A percentile compares a stretch with the other conserved stretches of the same genome.
Evolutionary conservation across 2,888 invertebrate species (phyloP).

Genomic region (Scelioninae gen. 1): DNA sequence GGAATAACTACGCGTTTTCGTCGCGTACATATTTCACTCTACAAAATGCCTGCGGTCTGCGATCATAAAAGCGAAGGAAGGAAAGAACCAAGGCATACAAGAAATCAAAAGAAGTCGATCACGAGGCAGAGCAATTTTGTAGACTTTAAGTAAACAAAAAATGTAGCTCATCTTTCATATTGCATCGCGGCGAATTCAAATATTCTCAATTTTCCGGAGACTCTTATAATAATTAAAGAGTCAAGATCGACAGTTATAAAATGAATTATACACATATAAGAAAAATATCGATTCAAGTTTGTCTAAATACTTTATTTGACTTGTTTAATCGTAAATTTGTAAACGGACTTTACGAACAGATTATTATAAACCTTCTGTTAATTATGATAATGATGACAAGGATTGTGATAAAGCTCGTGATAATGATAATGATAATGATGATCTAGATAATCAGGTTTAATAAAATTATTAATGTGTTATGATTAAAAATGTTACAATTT

Average conservation of each 20-base stretch:
- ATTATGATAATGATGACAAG: too few species aligned
- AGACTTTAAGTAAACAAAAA: conserved; percentile 67
- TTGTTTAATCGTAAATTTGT: too few species aligned
- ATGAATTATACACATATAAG: conserved; percentile 39
- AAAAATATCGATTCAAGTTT: background rate
- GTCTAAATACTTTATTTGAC: background rate
- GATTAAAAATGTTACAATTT: too few species aligned
- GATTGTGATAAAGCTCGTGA: too few species aligned
- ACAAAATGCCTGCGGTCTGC: conserved; percentile 74
- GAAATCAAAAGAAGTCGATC: conserved; percentile 70
- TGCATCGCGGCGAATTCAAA: conserved; percentile 56
- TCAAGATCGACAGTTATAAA: conserved; percentile 24
- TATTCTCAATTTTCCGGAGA: conserved; percentile 48
- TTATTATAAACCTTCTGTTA: too few species aligned
- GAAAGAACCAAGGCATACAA: conserved; percentile 63
- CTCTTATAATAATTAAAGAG: conserved; percentile 55
- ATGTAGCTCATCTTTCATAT: conserved; percentile 60
- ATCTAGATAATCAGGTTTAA: too few species aligned
- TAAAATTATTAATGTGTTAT: too few species aligned
- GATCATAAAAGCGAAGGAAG: conserved; percentile 69
- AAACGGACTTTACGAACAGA: too few species aligned
- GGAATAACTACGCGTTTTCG: conserved; percentile 72
- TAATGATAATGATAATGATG: too few species aligned
- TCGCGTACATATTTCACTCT: conserved; percentile 75
- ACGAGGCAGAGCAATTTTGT: conserved; percentile 61